Base-by-base conservation (phyloP, 2,888 invertebrate genomes). In the Pharmacophagus antenor region DNA sequence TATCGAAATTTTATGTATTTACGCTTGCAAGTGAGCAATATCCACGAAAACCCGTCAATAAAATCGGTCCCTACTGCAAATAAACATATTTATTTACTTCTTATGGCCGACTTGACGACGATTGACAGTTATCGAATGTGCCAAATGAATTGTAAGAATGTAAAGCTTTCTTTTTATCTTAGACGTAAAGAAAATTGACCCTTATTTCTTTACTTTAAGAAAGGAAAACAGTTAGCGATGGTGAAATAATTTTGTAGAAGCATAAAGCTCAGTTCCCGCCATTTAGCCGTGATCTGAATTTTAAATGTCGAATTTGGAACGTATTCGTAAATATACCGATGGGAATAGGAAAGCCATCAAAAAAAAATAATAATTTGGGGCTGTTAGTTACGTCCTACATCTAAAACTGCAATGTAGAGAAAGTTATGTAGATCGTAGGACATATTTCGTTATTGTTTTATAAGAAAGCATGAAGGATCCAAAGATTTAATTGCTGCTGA, bases 121-220 rank as follows among this genome's bases (percentile, higher is more conserved):
- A 84, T 82, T 80, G 85, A 85, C 85, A 85, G 84, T 82, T 84
- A 84, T 83, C 79, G 83, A 78, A 69, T 70, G 76, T 77, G 78
- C 73, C 73, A 79, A 85, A 82, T 74, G 84, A 82, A 82, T 83
- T 74, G 77, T 77, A 79, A 78, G 72, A 71, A 64, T 66, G 56
- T 42, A 69, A 72, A 66, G 70, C 57, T 67, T 69, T 50, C 37
- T 17, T 53, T 68, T 64, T 68, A 56, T 67, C 51, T 53, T 27
- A 10, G 3, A 47, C 17, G 1, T 56, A 57, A 66, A 60, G 15
- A 50, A 65, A 63, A 63, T 65, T 64, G 46, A 44, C 60, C 58
- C 61, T 61, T 70, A 61, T 18, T 0, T 0, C 0, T 0, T 0
- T 12, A 0, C 20, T 60, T 71, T 72, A 70, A 66, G 65, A 58